A percentile compares a stretch with the other conserved stretches of the same genome.
Evolutionary conservation across 2,797 vertebrate species (phyloP).

Genomic region (Danio aesculapii): DNA sequence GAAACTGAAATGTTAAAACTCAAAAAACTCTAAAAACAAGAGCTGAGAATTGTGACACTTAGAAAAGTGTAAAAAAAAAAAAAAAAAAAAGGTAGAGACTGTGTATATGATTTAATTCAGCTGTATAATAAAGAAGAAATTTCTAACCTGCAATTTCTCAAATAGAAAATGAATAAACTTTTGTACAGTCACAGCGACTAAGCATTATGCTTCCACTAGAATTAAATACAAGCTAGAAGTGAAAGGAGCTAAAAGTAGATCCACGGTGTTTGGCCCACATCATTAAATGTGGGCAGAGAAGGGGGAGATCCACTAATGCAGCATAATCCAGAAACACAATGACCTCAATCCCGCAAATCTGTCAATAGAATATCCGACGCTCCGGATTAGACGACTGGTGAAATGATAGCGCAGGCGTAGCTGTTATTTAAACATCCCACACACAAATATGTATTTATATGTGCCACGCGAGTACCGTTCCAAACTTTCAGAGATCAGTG

Average conservation of each 20-base stretch:
- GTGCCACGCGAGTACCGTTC: neutral
- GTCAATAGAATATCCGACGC: conserved; percentile 78
- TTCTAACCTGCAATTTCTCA: neutral
- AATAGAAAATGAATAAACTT: neutral
- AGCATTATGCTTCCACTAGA: neutral
- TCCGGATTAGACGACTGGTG: conserved; percentile 74
- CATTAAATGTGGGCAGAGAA: conserved; percentile 49
- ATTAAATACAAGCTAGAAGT: neutral
- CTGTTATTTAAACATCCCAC: conserved; percentile 55
- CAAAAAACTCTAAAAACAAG: too few species aligned
- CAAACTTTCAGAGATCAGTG: neutral
- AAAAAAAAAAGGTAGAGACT: too few species aligned
- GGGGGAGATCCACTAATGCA: conserved; percentile 76
- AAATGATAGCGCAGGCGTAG: conserved; percentile 68
- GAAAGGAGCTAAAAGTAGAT: conserved; percentile 51
- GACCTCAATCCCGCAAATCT: conserved; percentile 83
- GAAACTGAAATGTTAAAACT: too few species aligned
- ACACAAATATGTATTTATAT: neutral
- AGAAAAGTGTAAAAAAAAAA: too few species aligned
- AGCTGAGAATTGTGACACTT: too few species aligned
- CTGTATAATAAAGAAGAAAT: neutral
- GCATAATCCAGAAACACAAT: conserved; percentile 80
- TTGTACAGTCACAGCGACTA: neutral
- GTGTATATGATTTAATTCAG: too few species aligned
- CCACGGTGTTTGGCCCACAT: conserved; percentile 19